Evolutionary conservation across 2,888 invertebrate species (phyloP).

Genomic region (Deilephila porcellus): DNA sequence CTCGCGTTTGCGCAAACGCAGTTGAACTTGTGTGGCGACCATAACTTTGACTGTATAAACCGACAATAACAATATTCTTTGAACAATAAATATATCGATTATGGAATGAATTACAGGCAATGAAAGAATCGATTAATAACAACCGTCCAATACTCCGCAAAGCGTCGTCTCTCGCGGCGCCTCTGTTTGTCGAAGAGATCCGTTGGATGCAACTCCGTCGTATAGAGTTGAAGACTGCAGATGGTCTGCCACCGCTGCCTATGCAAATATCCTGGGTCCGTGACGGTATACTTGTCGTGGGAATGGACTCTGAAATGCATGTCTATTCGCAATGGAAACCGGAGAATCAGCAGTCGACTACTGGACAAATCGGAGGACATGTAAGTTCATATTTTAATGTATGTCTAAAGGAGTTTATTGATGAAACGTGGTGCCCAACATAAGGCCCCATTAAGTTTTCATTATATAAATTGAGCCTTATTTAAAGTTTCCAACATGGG

Average conservation of each 20-base stretch:
- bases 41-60: conserved; percentile 19
- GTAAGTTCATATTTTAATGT: conserved; percentile 46
- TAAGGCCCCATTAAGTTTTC: too few species aligned
- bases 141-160: conserved; percentile 94
- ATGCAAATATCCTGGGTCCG: conserved; percentile 99
- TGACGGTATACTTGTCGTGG: conserved; percentile 98
- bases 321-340: conserved; percentile 99
- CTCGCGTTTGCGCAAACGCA: too few species aligned
- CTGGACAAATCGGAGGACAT: conserved; percentile 61
- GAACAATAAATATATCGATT: not conserved
- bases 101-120: conserved; percentile 77
- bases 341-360: conserved; percentile 71
- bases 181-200: conserved; percentile 95
- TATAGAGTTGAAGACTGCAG: conserved; percentile 96
- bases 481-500: too few species aligned
- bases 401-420: too few species aligned
- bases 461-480: too few species aligned
- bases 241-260: conserved; percentile 97
- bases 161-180: conserved; percentile 95
- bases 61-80: not conserved
- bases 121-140: conserved; percentile 93
- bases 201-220: conserved; percentile 98
- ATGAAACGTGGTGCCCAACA: too few species aligned
- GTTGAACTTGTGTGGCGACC: too few species aligned
- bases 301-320: conserved; percentile 99